These are phyloP conservation scores for Xyliphius kryptos DNA, from an alignment of 2,113 vertebrate species.

Conservation along the genomic window DNA sequence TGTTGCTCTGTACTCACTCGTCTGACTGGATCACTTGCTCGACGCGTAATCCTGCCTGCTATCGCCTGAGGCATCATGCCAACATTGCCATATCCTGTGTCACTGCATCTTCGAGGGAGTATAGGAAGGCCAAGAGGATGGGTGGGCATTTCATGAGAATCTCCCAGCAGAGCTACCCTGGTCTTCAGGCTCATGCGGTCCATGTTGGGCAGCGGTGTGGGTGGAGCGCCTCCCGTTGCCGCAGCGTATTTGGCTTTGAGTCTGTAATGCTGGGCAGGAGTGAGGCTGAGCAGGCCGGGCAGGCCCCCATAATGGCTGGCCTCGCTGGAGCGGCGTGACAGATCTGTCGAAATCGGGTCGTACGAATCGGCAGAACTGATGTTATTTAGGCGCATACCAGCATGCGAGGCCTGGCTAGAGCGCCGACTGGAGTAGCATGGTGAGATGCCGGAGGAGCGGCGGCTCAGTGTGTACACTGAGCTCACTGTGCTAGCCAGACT, in stretches of 20 bases:
- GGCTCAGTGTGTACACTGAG: constrained; percentile 81
- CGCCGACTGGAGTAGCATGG: constrained; percentile 85
- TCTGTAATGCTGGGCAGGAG: constrained; percentile 84
- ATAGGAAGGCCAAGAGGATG: constrained; percentile 46
- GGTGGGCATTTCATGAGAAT: constrained; percentile 59
- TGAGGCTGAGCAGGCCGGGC: constrained; percentile 74
- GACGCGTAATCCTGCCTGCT: constrained; percentile 62
- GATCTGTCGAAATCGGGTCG: constrained; percentile 84
- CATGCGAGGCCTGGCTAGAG: constrained; percentile 79
- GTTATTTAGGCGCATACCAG: constrained; percentile 65
- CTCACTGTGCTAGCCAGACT: constrained; percentile 82
- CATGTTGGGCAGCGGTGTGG: constrained; percentile 83
- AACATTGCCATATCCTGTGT: constrained; percentile 56
- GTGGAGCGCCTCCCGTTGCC: constrained; percentile 82
- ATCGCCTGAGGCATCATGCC: constrained; percentile 71
- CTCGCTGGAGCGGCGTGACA: constrained; percentile 84
- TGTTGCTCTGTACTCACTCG: constrained; percentile 49
- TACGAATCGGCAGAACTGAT: constrained; percentile 81
- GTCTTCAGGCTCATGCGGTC: constrained; percentile 78
- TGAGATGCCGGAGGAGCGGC: constrained; percentile 87
- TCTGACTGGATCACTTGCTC: constrained; percentile 83
- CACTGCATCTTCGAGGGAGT: constrained; percentile 70
- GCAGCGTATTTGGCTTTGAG: constrained; percentile 87
- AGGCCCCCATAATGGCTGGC: constrained; percentile 72
- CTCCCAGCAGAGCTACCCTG: constrained; percentile 68